These are phyloP conservation scores for Suricata suricatta DNA, from an alignment of 2,113 vertebrate species.

Conservation along the genomic window DNA sequence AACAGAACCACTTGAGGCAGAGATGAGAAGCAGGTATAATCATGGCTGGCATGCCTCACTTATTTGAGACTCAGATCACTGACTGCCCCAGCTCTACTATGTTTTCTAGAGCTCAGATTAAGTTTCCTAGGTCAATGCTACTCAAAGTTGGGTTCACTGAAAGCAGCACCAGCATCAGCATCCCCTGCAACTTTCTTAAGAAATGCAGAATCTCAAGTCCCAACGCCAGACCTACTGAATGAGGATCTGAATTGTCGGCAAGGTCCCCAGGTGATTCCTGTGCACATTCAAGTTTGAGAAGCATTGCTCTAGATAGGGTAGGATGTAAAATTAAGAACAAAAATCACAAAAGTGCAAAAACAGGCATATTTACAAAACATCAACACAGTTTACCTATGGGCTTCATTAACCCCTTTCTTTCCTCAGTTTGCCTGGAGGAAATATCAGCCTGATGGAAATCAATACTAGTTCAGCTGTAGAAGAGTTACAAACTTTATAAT, in stretches of 20 bases:
- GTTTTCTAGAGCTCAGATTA: neutral
- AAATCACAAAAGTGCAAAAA: neutral
- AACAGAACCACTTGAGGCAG: neutral
- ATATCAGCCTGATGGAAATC: neutral
- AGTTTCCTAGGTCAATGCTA: neutral
- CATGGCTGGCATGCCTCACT: neutral
- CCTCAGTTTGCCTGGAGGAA: neutral
- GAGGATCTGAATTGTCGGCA: neutral
- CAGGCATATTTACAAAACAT: neutral
- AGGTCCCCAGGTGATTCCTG: neutral
- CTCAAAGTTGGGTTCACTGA: neutral
- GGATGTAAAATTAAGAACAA: neutral
- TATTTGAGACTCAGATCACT: neutral
- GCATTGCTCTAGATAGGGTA: neutral
- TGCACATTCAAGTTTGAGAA: neutral
- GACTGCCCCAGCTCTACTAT: neutral
- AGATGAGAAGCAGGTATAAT: neutral
- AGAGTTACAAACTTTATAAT: neutral
- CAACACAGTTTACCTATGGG: neutral
- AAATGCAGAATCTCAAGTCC: neutral
- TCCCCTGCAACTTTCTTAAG: neutral
- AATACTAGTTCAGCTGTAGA: neutral
- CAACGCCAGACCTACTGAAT: neutral
- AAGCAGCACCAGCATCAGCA: neutral
- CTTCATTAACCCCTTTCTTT: neutral